A percentile compares a stretch with the other conserved stretches of the same genome.
Conservation (phyloP, 2,888 invertebrate genomes). For the Slavum lentiscoides region DNA sequence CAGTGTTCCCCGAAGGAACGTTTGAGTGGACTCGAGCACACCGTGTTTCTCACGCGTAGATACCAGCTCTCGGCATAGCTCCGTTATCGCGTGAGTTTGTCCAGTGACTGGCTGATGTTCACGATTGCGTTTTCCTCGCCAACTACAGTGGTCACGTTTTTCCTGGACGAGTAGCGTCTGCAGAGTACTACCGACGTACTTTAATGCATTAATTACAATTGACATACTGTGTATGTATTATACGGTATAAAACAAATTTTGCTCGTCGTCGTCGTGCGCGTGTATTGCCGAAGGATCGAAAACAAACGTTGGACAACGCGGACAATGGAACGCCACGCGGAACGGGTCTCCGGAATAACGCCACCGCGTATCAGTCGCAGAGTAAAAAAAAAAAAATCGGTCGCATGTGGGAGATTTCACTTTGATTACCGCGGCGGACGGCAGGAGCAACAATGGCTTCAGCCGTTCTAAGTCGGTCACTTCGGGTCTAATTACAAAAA, state of each 20-base stretch:
- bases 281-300: neutral
- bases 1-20: no score
- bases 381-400: neutral
- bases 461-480: constrained; percentile 23
- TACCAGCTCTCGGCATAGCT: no score
- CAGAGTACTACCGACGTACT: no score
- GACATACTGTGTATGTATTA: no score
- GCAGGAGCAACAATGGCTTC: neutral
- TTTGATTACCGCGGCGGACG: constrained; percentile 27
- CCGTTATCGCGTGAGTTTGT: no score
- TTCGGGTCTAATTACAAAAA: constrained; percentile 27
- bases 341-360: neutral
- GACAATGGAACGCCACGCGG: constrained; percentile 17
- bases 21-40: no score
- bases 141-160: constrained; percentile 15
- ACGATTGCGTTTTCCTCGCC: neutral
- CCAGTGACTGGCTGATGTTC: no score
- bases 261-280: neutral
- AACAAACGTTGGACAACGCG: neutral
- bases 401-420: constrained; percentile 34
- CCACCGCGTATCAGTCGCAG: neutral
- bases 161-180: neutral
- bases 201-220: no score
- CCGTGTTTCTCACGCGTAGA: no score
- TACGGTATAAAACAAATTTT: neutral